These are phyloP conservation scores for Protonemura montana DNA, from an alignment of 2,888 invertebrate species.

Conservation along the genomic window DNA sequence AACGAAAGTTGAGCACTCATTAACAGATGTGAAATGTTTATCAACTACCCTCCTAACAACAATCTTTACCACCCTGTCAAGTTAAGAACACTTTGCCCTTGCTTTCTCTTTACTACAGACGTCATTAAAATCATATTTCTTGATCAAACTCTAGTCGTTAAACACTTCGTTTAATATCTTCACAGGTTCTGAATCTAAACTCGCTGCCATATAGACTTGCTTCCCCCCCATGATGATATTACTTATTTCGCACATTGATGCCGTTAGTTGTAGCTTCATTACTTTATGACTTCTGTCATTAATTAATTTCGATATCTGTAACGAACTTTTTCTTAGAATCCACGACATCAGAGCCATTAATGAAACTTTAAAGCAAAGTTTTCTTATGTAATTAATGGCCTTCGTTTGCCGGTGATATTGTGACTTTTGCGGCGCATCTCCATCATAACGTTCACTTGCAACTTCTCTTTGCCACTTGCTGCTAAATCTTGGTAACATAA, in stretches of 20 bases:
- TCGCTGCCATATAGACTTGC: too few relatives aligned
- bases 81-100: neutral
- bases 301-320: too few relatives aligned
- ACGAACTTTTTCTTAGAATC: too few relatives aligned
- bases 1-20: constrained; percentile 7
- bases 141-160: neutral
- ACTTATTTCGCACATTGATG: too few relatives aligned
- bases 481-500: neutral
- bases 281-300: too few relatives aligned
- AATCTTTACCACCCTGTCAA: neutral
- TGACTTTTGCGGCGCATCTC: neutral
- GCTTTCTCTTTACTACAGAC: neutral
- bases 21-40: constrained; percentile 12
- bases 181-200: too few relatives aligned
- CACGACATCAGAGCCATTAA: too few relatives aligned
- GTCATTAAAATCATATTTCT: neutral
- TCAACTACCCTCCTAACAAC: neutral
- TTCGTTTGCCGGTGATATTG: neutral
- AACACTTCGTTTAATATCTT: too few relatives aligned
- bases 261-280: too few relatives aligned
- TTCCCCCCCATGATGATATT: too few relatives aligned
- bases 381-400: too few relatives aligned
- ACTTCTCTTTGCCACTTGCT: neutral
- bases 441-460: neutral
- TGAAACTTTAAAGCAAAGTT: too few relatives aligned